Base-by-base conservation (phyloP, 2,888 invertebrate genomes). In the Automeris io region DNA sequence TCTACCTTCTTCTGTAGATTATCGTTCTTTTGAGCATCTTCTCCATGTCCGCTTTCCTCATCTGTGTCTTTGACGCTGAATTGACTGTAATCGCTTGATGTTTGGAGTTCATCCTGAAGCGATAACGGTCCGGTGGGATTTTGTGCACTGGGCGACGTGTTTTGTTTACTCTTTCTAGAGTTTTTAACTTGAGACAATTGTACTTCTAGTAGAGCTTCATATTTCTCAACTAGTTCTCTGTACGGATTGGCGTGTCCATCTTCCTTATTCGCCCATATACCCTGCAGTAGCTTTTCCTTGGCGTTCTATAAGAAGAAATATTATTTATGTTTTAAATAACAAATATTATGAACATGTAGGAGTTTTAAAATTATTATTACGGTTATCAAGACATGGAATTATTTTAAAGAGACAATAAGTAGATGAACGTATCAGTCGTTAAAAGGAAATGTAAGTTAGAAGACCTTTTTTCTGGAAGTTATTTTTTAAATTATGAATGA, bases 151-250 rank as follows among this genome's bases (percentile, higher is more conserved):
- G 77, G 61, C 49, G 70, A 42, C 31, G 57, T 49, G 34, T 45
- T 60, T 6, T 62, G 67, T 53, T 79, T 83, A 46, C 68, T 76
- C 60, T 81, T 88, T 56, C 66, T 75, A 49, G 83, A 81, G 46
- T 81, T 88, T 59, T 80, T 88, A 33, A 88, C 87, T 40, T 91
- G 90, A 42, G 90, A 89, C 47, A 91, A 82, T 62, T 94, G 93
- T 25, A 94, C 92, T 66, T 93, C 92, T 19, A 94, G 78, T 37
- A 95, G 82, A 18, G 94, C 94, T 74, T 95, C 94, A 70, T 95
- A 95, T 70, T 95, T 95, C 69, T 94, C 93, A 36, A 95, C 94
- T 52, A 95, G 83, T 40, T 92, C 93, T 61, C 93, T 89, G 75
- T 95, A 95, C 0, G 93, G 91, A 70, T 93, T 93, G 46, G 87